A percentile compares a stretch with the other conserved stretches of the same genome.
These are phyloP conservation scores for Nerophis ophidion DNA, from an alignment of 2,113 vertebrate genomes.

Conservation along the genomic window DNA sequence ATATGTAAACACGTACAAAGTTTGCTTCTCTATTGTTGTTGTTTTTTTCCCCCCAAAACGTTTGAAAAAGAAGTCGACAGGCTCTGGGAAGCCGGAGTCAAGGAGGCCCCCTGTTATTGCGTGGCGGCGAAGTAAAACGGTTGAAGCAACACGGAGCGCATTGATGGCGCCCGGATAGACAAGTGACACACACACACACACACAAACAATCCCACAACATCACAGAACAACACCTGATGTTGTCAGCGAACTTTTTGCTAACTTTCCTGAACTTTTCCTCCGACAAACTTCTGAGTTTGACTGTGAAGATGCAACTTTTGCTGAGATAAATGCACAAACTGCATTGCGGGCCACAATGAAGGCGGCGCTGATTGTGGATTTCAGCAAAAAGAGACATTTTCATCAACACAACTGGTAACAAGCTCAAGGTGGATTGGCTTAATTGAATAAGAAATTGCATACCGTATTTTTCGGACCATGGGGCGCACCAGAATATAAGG, in stretches of 20 bases:
- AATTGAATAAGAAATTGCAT: constrained; percentile 34
- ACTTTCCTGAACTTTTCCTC: constrained; percentile 16
- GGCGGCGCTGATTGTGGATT: neutral
- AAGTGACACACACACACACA: constrained; percentile 38
- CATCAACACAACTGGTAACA: constrained; percentile 6
- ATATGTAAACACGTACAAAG: constrained; percentile 10
- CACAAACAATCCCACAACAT: constrained; percentile 44
- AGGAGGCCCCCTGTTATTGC: constrained; percentile 57
- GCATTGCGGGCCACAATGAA: neutral
- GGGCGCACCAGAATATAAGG: too few species aligned
- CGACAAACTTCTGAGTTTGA: constrained; percentile 33
- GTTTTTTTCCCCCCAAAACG: constrained; percentile 30
- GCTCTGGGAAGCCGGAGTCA: constrained; percentile 53
- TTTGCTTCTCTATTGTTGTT: constrained; percentile 21
- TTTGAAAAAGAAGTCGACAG: constrained; percentile 34
- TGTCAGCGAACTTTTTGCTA: constrained; percentile 41
- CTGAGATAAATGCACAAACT: neutral
- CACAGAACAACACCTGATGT: constrained; percentile 43
- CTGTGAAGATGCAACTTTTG: neutral
- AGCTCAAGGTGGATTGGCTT: constrained; percentile 23
- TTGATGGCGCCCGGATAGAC: constrained; percentile 61
- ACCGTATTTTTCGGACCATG: neutral
- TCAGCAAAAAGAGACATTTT: neutral
- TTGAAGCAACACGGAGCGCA: constrained; percentile 41
- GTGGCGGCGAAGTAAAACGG: constrained; percentile 57